phyloP scores from a whole-genome alignment of 2,797 vertebrate species.

The Dicrostonyx torquatus region DNA sequence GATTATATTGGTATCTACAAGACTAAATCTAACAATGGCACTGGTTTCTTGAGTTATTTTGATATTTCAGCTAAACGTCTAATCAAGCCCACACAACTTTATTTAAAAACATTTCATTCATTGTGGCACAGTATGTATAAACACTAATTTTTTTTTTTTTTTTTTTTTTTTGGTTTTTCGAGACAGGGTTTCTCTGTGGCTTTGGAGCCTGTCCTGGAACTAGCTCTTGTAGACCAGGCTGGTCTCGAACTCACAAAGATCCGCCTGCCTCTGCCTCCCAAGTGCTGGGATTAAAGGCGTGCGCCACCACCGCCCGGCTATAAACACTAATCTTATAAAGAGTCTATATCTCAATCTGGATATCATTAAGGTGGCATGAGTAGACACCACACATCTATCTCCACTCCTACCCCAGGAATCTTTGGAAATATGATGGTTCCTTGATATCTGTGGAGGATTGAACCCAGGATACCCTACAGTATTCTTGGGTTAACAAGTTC shows the following conservation, averaged over 20 bases:
- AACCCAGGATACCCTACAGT: background rate
- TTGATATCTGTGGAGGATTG: background rate
- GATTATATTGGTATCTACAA: constrained; percentile 24
- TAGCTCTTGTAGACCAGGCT: too few relatives aligned
- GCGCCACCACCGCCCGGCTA: too few relatives aligned
- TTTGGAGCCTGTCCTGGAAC: too few relatives aligned
- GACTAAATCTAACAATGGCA: background rate
- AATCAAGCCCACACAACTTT: background rate
- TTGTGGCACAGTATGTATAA: background rate
- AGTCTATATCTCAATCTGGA: background rate
- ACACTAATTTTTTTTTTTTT: background rate
- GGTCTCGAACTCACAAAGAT: too few relatives aligned
- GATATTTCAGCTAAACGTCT: background rate
- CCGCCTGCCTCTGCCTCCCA: too few relatives aligned
- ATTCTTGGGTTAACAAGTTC: background rate
- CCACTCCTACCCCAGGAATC: background rate
- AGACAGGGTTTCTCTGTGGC: too few relatives aligned
- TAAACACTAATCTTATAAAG: background rate
- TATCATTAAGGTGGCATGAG: background rate
- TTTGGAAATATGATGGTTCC: background rate
- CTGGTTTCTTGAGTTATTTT: background rate
- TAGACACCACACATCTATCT: background rate
- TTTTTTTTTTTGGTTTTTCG: too few relatives aligned
- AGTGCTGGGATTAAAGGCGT: too few relatives aligned
- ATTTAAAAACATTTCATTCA: background rate